A percentile compares a stretch with the other conserved stretches of the same genome.
These are phyloP conservation scores for Drosophila busckii DNA, from an alignment of 1,140 invertebrate genomes.

Conservation along the genomic window DNA sequence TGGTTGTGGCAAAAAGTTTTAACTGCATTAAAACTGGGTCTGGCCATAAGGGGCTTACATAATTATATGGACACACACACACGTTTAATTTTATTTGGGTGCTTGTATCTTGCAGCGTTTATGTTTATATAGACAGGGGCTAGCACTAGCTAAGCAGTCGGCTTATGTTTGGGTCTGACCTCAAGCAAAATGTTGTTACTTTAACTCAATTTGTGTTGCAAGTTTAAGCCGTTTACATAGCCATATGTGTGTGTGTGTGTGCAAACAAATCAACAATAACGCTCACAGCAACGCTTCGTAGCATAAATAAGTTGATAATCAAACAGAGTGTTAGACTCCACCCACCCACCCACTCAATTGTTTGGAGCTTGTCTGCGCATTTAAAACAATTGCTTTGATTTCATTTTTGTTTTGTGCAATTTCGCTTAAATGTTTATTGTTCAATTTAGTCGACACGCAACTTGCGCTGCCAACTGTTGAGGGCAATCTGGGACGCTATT, in stretches of 20 bases:
- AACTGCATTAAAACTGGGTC: conserved; percentile 45
- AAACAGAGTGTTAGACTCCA: too few relatives aligned
- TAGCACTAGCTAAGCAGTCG: conserved; percentile 9
- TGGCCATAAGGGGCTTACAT: conserved; percentile 37
- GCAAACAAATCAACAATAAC: too few relatives aligned
- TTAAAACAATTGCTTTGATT: too few relatives aligned
- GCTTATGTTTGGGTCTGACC: neutral
- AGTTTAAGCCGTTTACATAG: conserved; percentile 20
- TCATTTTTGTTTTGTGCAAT: too few relatives aligned
- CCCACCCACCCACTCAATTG: too few relatives aligned
- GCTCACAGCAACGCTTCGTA: too few relatives aligned
- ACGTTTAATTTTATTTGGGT: conserved; percentile 4
- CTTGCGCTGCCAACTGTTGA: too few relatives aligned
- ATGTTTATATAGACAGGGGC: conserved; percentile 26
- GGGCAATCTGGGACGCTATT: too few relatives aligned
- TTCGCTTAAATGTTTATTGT: too few relatives aligned
- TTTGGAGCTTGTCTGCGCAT: too few relatives aligned
- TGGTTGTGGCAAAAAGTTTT: conserved; percentile 37
- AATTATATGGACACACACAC: conserved; percentile 25
- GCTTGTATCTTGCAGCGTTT: conserved; percentile 11
- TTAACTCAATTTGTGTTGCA: conserved; percentile 41
- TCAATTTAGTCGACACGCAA: too few relatives aligned
- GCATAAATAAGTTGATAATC: too few relatives aligned
- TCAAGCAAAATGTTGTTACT: conserved; percentile 29
- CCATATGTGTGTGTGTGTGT: neutral